Evolutionary conservation across 2,888 invertebrate species (phyloP), one percentile per base, ranked within the genome.

Genomic region (Sphinx pinastri): DNA sequence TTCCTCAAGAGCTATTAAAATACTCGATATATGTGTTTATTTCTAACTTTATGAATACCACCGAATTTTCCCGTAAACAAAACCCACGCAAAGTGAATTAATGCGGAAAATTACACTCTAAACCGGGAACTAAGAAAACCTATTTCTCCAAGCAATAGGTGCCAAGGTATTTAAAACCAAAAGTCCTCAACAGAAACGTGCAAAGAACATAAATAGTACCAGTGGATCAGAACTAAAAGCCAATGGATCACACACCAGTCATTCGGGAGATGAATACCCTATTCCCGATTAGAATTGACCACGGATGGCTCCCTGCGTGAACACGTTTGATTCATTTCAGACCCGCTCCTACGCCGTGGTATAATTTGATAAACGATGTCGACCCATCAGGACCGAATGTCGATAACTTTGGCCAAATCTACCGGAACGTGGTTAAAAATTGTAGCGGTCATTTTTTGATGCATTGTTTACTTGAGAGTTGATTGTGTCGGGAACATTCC

Each of bases 251-350:
- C 19, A 11, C 47, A 13, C 49, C 63, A 49, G 63, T 63, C 63
- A 63, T 63, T 63, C 58, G 49, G 16, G 68, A 74, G 77, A 77
- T 75, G 77, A 71, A 71, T 71, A 70, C 71, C 59, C 68, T 70
- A 76, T 77, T 77, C 71, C 71, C 71, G 74, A 67, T 69, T 72
- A 58, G 74, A 71, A 77, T 76, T 71, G 77, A 76, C 76, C 74
- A 70, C 77, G 67, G 67, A 49, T 68, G 68, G 76, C 73, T 73
- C 71, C 57, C 70, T 49, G 73, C 70, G 74, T 69, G 76, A 74
- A 68, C 74, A 76, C 77, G 70, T 60, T 63, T 76, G 76, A 77
- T 76, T 76, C 76, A 76, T 76, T 70, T 49, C 73, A 67, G 38
- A 60, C 57, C 74, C 69, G 73, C 67, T 45, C 55, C 19, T 63